Percentiles rank a stretch among this genome's conserved stretches.
phyloP scores from a whole-genome alignment of 2,113 vertebrate genomes.

The Acrocephalus arundinaceus region DNA sequence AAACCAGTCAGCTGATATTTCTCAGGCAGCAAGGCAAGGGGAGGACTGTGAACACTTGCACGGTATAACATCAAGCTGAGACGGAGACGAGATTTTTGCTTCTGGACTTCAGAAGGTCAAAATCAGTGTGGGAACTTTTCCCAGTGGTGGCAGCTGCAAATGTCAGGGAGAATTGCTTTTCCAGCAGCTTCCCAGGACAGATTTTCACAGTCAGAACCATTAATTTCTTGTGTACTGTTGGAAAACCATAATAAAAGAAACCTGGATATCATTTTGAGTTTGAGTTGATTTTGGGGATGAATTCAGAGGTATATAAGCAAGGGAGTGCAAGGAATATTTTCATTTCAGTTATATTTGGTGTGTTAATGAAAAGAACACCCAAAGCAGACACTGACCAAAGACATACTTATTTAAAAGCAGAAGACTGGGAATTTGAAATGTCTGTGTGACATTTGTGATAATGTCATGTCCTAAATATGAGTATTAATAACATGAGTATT shows the following conservation, averaged over 20 bases:
- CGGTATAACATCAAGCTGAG: neutral
- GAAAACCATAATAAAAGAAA: slow-evolving; percentile 10
- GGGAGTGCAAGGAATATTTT: neutral
- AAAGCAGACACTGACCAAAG: neutral
- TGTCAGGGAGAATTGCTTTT: slow-evolving; percentile 38
- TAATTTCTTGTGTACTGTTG: slow-evolving; percentile 13
- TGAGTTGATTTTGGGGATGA: neutral
- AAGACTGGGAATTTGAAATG: neutral
- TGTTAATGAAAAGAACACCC: slow-evolving; percentile 3
- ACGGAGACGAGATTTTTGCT: neutral
- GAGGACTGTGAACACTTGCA: neutral
- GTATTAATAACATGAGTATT: neutral
- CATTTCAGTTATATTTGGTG: neutral
- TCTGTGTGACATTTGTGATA: neutral
- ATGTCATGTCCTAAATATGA: neutral
- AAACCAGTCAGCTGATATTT: neutral
- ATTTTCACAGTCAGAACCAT: neutral
- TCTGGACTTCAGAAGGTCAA: slow-evolving; percentile 38
- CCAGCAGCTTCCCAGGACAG: slow-evolving; percentile 11
- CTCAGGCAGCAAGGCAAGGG: neutral
- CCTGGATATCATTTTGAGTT: neutral
- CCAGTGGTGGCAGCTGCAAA: slow-evolving; percentile 32
- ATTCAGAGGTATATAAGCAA: neutral
- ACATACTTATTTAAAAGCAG: neutral
- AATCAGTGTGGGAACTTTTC: neutral